Base-by-base conservation (phyloP, 2,888 invertebrate genomes). In the Mayetiola destructor region DNA sequence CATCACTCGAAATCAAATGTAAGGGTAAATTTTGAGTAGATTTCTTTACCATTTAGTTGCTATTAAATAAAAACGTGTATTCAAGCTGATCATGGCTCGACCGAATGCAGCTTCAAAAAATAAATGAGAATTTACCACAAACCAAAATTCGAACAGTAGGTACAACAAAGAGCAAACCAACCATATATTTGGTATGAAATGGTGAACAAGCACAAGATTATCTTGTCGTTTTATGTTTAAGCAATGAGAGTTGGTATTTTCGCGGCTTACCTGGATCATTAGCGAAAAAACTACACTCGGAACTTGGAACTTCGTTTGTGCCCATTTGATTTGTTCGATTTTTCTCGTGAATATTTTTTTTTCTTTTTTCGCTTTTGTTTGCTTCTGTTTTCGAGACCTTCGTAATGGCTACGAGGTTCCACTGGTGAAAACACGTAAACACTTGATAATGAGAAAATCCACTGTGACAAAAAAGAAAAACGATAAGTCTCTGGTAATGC, bases 251-350 rank as follows among this genome's bases (percentile, higher is more conserved):
- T 42, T 48, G 14, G 27, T 42, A 42, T 42, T 48, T 48, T 48
- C 48, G n/a, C 27, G 27, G 48, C 48, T 48, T 48, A 48, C 48
- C 48, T 48, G 48, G 27, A 48, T 12, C 48, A 48, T 48, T 48
- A n/a, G 6, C 2, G 27, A 3, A 9, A 48, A 48, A 48, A 48
- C 27, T 48, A 48, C 14, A 27, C 12, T 21, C 10, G n/a, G n/a
- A n/a, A n/a, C n/a, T n/a, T n/a, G n/a, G n/a, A n/a, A n/a, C n/a
- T n/a, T n/a, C n/a, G 23, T 23, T 42, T 42, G 21, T 21, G 23
- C 23, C 23, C 23, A 42, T 23, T 21, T 42, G 2, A 42, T 21
- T 42, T 23, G 23, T 10, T 2, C n/a, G n/a, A n/a, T n/a, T n/a
- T 14, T 42, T 23, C 12, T 5, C n/a, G 21, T 10, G 36, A 36